phyloP scores from a whole-genome alignment of 2,888 invertebrate species.

The Odiellus spinosus region DNA sequence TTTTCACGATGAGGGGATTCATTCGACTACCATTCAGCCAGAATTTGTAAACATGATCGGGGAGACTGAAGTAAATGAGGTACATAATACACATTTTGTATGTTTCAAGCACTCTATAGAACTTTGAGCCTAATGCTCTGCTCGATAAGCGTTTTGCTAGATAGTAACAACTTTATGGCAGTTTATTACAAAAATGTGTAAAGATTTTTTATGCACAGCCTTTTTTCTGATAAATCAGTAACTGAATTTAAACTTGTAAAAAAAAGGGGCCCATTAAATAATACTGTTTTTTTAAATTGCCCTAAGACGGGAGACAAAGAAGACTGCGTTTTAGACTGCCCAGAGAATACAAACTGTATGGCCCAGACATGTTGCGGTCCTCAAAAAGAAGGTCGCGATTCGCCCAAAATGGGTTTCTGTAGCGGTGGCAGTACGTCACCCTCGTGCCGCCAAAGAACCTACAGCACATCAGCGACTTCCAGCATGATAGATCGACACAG shows the following conservation, averaged over 20 bases:
- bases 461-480: conserved; percentile 4
- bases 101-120: no score
- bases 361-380: conserved; percentile 17
- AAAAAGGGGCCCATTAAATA: no score
- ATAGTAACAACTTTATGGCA: no score
- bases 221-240: no score
- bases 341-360: conserved; percentile 15
- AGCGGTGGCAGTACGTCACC: conserved; percentile 4
- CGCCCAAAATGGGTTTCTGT: conserved; percentile 4
- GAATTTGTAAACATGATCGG: conserved; percentile 61
- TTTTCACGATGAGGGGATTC: conserved; percentile 96
- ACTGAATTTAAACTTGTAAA: no score
- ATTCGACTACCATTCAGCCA: conserved; percentile 96
- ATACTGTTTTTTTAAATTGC: no score
- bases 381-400: conserved; percentile 14
- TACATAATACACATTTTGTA: no score
- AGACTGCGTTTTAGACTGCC: conserved; percentile 16
- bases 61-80: conserved; percentile 10
- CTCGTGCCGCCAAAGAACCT: conserved; percentile 9
- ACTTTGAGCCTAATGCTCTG: no score
- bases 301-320: conserved; percentile 8
- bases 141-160: no score
- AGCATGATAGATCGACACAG: no score
- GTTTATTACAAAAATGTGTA: no score
- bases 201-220: no score